These are phyloP conservation scores for Bombus waltoni DNA, from an alignment of 1,140 invertebrate species.

Conservation along the genomic window DNA sequence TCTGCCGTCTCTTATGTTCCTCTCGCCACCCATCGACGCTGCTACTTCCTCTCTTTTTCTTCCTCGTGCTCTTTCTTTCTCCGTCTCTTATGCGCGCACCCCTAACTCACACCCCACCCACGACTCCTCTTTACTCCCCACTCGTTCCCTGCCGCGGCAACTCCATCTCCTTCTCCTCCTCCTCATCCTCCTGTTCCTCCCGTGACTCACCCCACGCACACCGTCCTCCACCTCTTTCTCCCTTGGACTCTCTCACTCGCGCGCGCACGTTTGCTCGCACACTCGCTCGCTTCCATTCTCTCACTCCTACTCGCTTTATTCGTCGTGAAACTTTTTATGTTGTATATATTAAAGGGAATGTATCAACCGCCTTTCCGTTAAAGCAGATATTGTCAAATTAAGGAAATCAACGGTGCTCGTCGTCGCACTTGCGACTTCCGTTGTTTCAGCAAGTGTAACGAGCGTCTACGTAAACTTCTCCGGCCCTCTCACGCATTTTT, in stretches of 20 bases:
- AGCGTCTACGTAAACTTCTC: slow-evolving; percentile 7
- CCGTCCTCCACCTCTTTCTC: slow-evolving; percentile 4
- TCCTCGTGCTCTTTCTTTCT: slow-evolving; percentile 36
- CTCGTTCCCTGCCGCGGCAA: background rate
- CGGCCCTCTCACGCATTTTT: background rate
- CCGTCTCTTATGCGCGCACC: slow-evolving; percentile 58
- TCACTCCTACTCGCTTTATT: slow-evolving; percentile 76
- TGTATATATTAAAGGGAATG: slow-evolving; percentile 81
- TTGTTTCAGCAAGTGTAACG: slow-evolving; percentile 20
- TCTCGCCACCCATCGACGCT: background rate
- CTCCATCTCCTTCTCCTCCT: background rate
- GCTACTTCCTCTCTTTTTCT: slow-evolving; percentile 37
- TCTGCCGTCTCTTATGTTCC: slow-evolving; percentile 10
- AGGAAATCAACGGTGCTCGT: slow-evolving; percentile 39
- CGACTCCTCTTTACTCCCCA: slow-evolving; percentile 55
- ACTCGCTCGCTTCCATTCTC: slow-evolving; percentile 63
- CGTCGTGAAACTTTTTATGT: slow-evolving; percentile 81
- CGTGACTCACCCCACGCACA: background rate
- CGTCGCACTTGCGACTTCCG: background rate
- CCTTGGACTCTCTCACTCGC: background rate
- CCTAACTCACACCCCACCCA: slow-evolving; percentile 50
- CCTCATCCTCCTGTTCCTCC: slow-evolving; percentile 50
- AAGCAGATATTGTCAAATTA: slow-evolving; percentile 79
- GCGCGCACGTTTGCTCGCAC: background rate
- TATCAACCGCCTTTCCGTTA: slow-evolving; percentile 76